Base-by-base conservation (phyloP, 2,888 invertebrate species). In the Halictus ligatus region DNA sequence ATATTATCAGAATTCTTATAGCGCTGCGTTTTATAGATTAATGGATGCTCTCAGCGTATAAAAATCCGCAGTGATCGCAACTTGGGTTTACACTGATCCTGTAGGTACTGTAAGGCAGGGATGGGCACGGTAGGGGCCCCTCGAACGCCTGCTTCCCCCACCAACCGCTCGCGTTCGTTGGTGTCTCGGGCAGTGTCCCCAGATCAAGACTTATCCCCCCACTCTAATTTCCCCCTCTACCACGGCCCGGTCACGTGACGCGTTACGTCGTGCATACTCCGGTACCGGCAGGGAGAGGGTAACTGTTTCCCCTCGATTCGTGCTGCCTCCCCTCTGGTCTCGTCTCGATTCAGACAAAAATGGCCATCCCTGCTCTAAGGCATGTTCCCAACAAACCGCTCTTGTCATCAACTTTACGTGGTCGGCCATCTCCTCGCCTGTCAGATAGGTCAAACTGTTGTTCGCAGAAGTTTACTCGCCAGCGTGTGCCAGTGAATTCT, bases 401-500 rank as follows among this genome's bases (percentile, higher is more conserved):
- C 67, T 40, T 69, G 67, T 69, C 67, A 40, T 69, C 67, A 69
- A 69, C 21, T 69, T 35, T 69, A 69, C 35, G 67, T 69, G 67
- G 67, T 40, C 67, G 40, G 67, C 35, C 67, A 40, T 69, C 67
- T 69, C 67, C 40, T 69, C 67, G 67, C 10, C 21, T 69, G 40
- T 69, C 40, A 40, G 67, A 69, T 69, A 69, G 67, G 67, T 69
- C 67, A 69, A 69, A 69, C 67, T 40, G 67, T 69, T 40, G 67
- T 69, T 69, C 67, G 10, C 40, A 35, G 35, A 69, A 69, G 40
- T 69, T 69, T 40, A 4, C 67, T 35, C 67, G 35, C 67, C 40
- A 35, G 8, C 35, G 10, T 69, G 10, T 69, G 67, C 21, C 35
- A 21, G 67, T 69, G 21, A 35, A 69, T 40, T 21, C 67, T 35